These are phyloP conservation scores for Siniperca knerii DNA, from an alignment of 2,113 vertebrate species.

Conservation along the genomic window DNA sequence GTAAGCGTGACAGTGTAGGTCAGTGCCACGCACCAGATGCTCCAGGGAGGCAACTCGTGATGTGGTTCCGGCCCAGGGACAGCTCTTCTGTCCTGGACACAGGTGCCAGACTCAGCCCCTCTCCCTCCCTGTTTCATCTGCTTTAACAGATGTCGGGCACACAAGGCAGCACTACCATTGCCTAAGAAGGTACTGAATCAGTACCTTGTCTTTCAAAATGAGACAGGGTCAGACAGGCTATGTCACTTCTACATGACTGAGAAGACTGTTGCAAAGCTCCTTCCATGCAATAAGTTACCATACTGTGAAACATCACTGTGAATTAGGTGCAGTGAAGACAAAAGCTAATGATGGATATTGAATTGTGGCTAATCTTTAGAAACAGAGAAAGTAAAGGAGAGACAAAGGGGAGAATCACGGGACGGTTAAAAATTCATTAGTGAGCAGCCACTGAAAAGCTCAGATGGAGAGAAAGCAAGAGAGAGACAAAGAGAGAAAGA, in stretches of 20 bases:
- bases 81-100: constrained; percentile 29
- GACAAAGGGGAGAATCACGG: constrained; percentile 43
- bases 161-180: not conserved
- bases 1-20: not conserved
- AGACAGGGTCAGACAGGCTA: constrained; percentile 13
- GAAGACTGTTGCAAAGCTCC: constrained; percentile 2
- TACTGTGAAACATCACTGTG: constrained; percentile 23
- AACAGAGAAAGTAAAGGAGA: constrained; percentile 49
- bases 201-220: constrained; percentile 33
- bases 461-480: constrained; percentile 48
- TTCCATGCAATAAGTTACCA: not conserved
- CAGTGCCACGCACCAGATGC: constrained; percentile 29
- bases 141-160: constrained; percentile 53
- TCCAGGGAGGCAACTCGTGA: constrained; percentile 18
- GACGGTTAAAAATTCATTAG: constrained; percentile 71
- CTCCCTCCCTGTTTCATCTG: constrained; percentile 8
- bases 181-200: not conserved
- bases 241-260: constrained; percentile 36
- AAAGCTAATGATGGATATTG: constrained; percentile 48
- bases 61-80: constrained; percentile 20
- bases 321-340: constrained; percentile 17
- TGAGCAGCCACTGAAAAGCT: constrained; percentile 58
- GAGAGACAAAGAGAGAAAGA: constrained; percentile 38
- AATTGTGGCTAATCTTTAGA: constrained; percentile 60
- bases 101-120: constrained; percentile 27